Evolutionary conservation across 2,797 vertebrate species (phyloP), one percentile per base, ranked within the genome.

Genomic region (Catharus ustulatus): DNA sequence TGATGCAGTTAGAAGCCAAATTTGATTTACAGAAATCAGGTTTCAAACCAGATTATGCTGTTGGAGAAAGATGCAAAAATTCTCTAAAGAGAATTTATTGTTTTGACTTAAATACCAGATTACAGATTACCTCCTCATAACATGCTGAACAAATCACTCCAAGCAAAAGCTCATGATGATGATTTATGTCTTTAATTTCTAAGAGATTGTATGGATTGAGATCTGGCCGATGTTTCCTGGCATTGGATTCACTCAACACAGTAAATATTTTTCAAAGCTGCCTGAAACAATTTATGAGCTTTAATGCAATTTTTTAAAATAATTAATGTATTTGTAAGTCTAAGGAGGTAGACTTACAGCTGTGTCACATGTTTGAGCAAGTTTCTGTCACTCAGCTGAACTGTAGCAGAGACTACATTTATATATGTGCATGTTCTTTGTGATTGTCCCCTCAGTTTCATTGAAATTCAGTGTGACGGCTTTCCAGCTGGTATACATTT

Each of bases 171-270:
- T 93, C 38, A 48, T 27, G 29, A 52, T 64, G 34, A 88, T 92
- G 76, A 90, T 93, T 91, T 90, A 94, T 90, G 34, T 40, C 72
- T 94, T 78, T 86, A 79, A 80, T 93, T 95, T 96, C 57, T 79
- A 36, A 89, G 63, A 74, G 49, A 36, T 9, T 0, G 2, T 88
- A 17, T 52, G n/a, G 48, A 78, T 26, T 76, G 67, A 66, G 66
- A 67, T 79, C 62, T 82, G 42, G 23, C 59, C 89, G 78, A 51
- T 89, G 11, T 66, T 80, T 87, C 49, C 62, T 68, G 78, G 78
- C 78, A 77, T 36, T 66, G 42, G 46, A 77, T 71, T 85, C 42
- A 72, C 43, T 93, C 61, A 91, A 24, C 51, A 55, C 20, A 45
- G 64, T 34, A 89, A 93, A 49, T 63, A 76, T 24, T 95, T 94